A percentile compares a stretch with the other conserved stretches of the same genome.
These are phyloP conservation scores for Mastomys natalensis DNA, from an alignment of 2,113 vertebrate genomes.

Conservation along the genomic window DNA sequence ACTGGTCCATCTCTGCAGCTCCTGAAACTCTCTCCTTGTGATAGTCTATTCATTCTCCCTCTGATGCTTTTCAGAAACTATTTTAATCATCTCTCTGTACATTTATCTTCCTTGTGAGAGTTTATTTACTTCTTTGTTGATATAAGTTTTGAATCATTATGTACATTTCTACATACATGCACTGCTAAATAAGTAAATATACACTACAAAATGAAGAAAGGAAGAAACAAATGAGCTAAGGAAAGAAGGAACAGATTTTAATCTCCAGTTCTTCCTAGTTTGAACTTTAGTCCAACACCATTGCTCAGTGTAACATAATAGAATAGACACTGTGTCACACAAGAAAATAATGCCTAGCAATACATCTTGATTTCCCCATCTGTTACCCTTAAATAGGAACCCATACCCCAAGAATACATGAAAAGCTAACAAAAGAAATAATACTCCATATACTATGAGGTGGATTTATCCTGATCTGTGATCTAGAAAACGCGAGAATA, in stretches of 20 bases:
- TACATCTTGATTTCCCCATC: not conserved
- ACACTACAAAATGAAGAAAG: not conserved
- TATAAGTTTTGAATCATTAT: not conserved
- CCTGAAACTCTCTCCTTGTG: not conserved
- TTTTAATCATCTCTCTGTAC: not conserved
- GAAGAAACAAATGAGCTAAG: not conserved
- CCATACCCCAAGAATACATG: not conserved
- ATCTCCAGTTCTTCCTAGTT: not conserved
- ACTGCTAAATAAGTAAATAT: not conserved
- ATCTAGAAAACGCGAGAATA: not conserved
- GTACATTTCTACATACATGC: not conserved
- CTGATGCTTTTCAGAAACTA: not conserved
- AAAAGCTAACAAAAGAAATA: not conserved
- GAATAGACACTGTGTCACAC: not conserved
- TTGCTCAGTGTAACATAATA: constrained; percentile 42
- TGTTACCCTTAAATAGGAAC: constrained; percentile 41
- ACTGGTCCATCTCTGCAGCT: not conserved
- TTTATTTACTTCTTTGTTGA: not conserved
- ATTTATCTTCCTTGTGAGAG: not conserved
- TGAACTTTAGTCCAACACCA: not conserved
- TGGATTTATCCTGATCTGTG: not conserved
- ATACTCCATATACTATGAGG: not conserved
- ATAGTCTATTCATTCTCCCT: not conserved
- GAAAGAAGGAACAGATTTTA: not conserved
- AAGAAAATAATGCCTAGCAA: not conserved